Conservation (phyloP, 2,113 vertebrate genomes). For the Bothrops jararaca region DNA sequence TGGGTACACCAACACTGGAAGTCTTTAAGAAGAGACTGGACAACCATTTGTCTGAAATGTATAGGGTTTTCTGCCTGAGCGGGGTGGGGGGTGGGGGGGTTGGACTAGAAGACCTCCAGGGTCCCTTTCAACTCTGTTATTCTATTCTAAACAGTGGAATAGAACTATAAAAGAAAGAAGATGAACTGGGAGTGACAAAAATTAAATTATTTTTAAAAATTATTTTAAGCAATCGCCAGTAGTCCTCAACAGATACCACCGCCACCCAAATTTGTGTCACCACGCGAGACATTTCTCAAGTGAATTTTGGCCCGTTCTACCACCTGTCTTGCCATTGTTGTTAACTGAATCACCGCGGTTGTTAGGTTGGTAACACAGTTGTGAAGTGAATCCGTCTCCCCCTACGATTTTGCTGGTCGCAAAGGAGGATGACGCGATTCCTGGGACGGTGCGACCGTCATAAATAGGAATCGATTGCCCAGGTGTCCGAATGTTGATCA, state of each 20-base stretch:
- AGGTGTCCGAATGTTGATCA: background rate
- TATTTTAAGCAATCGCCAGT: background rate
- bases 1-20: no score
- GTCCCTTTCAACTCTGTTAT: no score
- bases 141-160: background rate
- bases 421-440: background rate
- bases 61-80: no score
- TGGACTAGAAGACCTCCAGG: no score
- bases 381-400: background rate
- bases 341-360: background rate
- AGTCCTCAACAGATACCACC: background rate
- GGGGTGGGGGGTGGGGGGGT: rapidly evolving
- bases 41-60: no score
- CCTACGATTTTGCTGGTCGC: background rate
- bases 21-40: no score
- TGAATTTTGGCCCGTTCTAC: background rate
- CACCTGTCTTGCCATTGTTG: background rate
- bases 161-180: background rate
- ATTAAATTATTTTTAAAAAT: background rate
- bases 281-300: background rate
- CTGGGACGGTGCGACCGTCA: background rate
- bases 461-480: background rate
- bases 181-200: background rate
- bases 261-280: background rate
- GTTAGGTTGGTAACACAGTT: background rate